These are phyloP conservation scores for Apodemia hepburni DNA, from an alignment of 2,888 invertebrate species.

Conservation along the genomic window DNA sequence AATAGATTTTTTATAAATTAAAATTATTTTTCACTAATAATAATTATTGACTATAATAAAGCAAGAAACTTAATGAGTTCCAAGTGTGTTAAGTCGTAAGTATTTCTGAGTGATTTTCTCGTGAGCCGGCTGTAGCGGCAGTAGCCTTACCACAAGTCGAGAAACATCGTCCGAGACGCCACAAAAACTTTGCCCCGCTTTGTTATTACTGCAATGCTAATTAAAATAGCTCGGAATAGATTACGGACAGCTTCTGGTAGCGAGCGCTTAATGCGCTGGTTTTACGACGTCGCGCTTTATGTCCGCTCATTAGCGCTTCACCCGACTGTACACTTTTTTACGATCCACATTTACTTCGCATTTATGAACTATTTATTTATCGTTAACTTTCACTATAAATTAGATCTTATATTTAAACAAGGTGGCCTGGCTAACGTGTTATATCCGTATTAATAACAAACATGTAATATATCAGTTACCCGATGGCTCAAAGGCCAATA, in stretches of 20 bases:
- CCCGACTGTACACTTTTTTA: conserved; percentile 60
- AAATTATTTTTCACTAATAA: too few relatives aligned
- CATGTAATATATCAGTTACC: too few relatives aligned
- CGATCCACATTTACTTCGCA: conserved; percentile 52
- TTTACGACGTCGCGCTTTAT: conserved; percentile 77
- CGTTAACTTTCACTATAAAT: background rate
- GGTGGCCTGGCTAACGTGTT: too few relatives aligned
- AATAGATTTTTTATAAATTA: too few relatives aligned
- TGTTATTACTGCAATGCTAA: conserved; percentile 74
- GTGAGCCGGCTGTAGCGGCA: conserved; percentile 30
- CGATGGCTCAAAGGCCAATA: too few relatives aligned
- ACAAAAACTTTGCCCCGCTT: conserved; percentile 70
- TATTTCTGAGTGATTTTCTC: conserved; percentile 42
- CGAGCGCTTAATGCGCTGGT: conserved; percentile 69
- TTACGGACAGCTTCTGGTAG: conserved; percentile 72
- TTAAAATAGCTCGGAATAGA: conserved; percentile 77
- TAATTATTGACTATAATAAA: background rate
- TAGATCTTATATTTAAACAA: too few relatives aligned
- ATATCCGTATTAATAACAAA: too few relatives aligned
- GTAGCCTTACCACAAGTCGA: conserved; percentile 44
- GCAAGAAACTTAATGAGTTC: background rate
- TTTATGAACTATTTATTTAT: conserved; percentile 23
- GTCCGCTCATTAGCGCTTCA: conserved; percentile 72
- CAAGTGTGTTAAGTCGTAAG: conserved; percentile 50
- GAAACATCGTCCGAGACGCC: conserved; percentile 59